Evolutionary conservation across 2,888 invertebrate genomes (phyloP).

Genomic region (Drosophila fulvimacula): DNA sequence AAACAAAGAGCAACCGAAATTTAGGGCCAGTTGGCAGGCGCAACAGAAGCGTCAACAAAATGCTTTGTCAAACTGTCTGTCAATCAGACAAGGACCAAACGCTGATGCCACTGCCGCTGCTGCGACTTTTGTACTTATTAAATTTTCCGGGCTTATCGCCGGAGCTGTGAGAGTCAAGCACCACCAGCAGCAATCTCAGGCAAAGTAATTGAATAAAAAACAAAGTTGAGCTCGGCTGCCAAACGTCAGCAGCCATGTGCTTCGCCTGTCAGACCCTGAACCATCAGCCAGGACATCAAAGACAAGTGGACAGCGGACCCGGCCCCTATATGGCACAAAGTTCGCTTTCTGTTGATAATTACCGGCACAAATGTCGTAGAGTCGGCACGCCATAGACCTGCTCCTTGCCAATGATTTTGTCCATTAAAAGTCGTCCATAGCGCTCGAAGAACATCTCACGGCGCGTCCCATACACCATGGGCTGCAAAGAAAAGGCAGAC

Average conservation of each 20-base stretch:
- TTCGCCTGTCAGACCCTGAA: constrained; percentile 27
- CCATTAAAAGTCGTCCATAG: constrained; percentile 82
- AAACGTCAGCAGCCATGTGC: constrained; percentile 55
- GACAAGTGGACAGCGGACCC: constrained; percentile 27
- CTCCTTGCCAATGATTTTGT: constrained; percentile 82
- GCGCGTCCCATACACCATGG: constrained; percentile 72
- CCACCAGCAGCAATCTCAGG: constrained; percentile 49
- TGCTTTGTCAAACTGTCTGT: constrained; percentile 65
- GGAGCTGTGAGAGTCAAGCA: constrained; percentile 50
- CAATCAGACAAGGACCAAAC: constrained; percentile 37
- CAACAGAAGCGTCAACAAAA: constrained; percentile 44
- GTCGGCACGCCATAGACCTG: constrained; percentile 86
- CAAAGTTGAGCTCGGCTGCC: constrained; percentile 62
- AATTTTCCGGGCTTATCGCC: constrained; percentile 69
- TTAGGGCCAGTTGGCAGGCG: constrained; percentile 30
- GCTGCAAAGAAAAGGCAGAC: constrained; percentile 68
- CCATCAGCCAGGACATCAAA: constrained; percentile 30
- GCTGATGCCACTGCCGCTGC: not conserved
- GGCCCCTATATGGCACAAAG: constrained; percentile 10
- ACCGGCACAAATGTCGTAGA: constrained; percentile 90
- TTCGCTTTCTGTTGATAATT: constrained; percentile 63
- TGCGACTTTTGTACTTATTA: constrained; percentile 66
- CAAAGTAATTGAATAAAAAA: constrained; percentile 76
- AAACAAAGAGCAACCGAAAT: constrained; percentile 36
- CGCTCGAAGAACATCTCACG: constrained; percentile 83